phyloP scores from a whole-genome alignment of 2,797 vertebrate genomes.

The Leptodactylus fallax region DNA sequence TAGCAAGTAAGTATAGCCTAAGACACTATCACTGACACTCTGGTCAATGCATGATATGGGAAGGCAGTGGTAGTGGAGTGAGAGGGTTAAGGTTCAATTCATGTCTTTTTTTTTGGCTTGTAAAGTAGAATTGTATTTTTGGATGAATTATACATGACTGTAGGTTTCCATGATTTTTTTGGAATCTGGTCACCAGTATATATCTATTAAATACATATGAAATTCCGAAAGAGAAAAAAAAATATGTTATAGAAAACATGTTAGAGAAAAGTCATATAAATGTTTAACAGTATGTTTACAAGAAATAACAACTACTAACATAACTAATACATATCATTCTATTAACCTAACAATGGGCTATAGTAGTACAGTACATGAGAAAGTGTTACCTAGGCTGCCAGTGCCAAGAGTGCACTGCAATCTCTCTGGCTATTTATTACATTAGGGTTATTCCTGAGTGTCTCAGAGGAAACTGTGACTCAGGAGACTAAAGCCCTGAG shows the following conservation, averaged over 20 bases:
- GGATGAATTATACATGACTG: too few relatives aligned
- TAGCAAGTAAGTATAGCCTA: too few relatives aligned
- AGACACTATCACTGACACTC: too few relatives aligned
- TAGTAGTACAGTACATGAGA: too few relatives aligned
- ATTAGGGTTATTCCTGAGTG: background rate
- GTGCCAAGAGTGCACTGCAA: background rate
- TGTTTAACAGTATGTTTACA: background rate
- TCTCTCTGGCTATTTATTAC: background rate
- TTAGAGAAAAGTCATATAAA: background rate
- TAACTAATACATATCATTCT: background rate
- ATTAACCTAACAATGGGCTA: background rate
- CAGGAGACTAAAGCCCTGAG: background rate
- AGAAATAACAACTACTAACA: background rate
- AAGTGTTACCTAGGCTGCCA: background rate
- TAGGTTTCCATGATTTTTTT: too few relatives aligned
- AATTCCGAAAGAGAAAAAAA: background rate
- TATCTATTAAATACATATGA: background rate
- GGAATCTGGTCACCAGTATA: background rate
- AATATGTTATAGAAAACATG: background rate
- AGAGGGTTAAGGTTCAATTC: too few relatives aligned
- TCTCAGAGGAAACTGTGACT: background rate
- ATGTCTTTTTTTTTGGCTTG: too few relatives aligned
- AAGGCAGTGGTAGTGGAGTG: too few relatives aligned
- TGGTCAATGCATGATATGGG: too few relatives aligned
- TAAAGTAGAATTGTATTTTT: too few relatives aligned